phyloP scores from a whole-genome alignment of 1,140 invertebrate genomes.

The Planococcus citri region DNA sequence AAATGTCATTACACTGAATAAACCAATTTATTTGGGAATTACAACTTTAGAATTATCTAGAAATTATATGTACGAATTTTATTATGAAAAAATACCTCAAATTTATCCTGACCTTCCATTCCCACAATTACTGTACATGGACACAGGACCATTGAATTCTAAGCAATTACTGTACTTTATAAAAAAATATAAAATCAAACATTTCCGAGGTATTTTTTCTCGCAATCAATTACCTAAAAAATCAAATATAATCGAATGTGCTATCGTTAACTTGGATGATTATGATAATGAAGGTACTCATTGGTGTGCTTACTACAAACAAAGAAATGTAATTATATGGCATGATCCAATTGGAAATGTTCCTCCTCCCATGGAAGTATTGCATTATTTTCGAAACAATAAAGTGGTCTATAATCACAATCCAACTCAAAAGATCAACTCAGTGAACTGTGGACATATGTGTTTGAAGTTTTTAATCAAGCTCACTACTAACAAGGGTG shows the following conservation, averaged over 20 bases:
- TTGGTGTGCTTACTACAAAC: background rate
- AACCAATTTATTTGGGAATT: too few relatives aligned
- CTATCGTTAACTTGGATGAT: constrained; percentile 4
- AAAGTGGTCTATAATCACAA: background rate
- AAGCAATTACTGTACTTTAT: background rate
- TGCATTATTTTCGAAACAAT: background rate
- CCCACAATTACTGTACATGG: too few relatives aligned
- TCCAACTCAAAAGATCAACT: background rate
- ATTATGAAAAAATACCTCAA: too few relatives aligned
- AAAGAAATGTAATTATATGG: background rate
- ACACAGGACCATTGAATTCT: background rate
- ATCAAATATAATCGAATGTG: background rate
- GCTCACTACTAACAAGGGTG: too few relatives aligned
- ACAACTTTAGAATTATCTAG: too few relatives aligned
- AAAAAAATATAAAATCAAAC: background rate
- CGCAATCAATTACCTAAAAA: background rate
- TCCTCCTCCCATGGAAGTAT: background rate
- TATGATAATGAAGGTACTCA: background rate
- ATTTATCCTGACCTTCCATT: too few relatives aligned
- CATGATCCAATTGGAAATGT: background rate
- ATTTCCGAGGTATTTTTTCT: constrained; percentile 5
- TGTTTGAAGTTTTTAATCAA: constrained; percentile 18
- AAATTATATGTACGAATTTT: too few relatives aligned
- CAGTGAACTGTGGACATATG: constrained; percentile 6
- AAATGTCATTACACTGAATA: too few relatives aligned